These are phyloP conservation scores for Rhyacophila evoluta DNA, from an alignment of 2,888 invertebrate genomes.

Conservation along the genomic window DNA sequence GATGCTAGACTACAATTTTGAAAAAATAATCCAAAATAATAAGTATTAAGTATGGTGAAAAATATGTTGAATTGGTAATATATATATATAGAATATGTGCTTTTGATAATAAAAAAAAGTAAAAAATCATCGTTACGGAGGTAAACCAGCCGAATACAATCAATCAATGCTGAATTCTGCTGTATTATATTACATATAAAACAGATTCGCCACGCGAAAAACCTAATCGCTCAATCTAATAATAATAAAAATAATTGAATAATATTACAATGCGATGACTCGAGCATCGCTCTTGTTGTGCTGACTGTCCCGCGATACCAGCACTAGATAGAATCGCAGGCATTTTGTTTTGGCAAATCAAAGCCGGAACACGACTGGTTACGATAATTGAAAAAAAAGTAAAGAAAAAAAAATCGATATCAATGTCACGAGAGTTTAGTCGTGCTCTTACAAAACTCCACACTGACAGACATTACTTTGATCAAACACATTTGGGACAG, in stretches of 20 bases:
- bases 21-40: too few relatives aligned
- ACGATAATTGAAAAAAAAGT: constrained; percentile 48
- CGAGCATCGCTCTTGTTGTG: not conserved
- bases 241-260: not conserved
- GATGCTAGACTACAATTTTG: too few relatives aligned
- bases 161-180: too few relatives aligned
- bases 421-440: constrained; percentile 36
- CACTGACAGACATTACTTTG: not conserved
- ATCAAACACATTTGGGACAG: not conserved
- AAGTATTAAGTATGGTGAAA: too few relatives aligned
- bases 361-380: constrained; percentile 40
- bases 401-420: constrained; percentile 33
- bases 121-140: too few relatives aligned
- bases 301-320: not conserved
- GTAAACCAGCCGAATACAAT: too few relatives aligned
- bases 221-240: not conserved
- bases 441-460: constrained; percentile 28
- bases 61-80: too few relatives aligned
- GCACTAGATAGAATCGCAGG: not conserved
- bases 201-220: not conserved
- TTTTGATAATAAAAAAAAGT: too few relatives aligned
- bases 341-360: constrained; percentile 17
- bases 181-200: too few relatives aligned
- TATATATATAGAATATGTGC: too few relatives aligned
- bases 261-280: not conserved